Percentiles rank a stretch among this genome's conserved stretches.
These are phyloP conservation scores for Trachelus stipa DNA, from an alignment of 2,888 invertebrate species.

Conservation along the genomic window DNA sequence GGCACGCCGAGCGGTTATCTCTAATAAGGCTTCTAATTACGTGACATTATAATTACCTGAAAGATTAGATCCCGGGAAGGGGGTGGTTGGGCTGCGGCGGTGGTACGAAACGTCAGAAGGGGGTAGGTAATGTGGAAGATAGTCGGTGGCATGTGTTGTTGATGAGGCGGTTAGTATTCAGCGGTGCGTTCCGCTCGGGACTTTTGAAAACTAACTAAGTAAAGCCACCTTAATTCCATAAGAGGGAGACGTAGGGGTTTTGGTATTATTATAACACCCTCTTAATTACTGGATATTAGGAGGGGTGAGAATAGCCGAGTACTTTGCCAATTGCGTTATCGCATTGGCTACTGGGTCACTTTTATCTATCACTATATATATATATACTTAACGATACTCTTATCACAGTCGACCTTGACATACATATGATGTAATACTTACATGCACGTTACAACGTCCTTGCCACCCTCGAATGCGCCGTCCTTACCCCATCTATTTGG, in stretches of 20 bases:
- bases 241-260: constrained; percentile 58
- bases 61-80: constrained; percentile 50
- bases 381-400: not conserved
- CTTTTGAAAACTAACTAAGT: constrained; percentile 64
- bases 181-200: constrained; percentile 57
- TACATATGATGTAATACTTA: constrained; percentile 65
- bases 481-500: constrained; percentile 79
- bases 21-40: constrained; percentile 43
- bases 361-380: not conserved
- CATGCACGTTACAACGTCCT: constrained; percentile 78
- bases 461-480: constrained; percentile 77
- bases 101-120: constrained; percentile 11
- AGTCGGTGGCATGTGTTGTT: constrained; percentile 64
- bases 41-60: constrained; percentile 56
- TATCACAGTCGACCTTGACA: not conserved
- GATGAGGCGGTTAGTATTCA: constrained; percentile 67
- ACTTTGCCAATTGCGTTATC: constrained; percentile 20
- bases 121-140: constrained; percentile 47
- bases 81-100: constrained; percentile 20
- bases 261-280: constrained; percentile 60
- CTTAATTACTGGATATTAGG: constrained; percentile 65
- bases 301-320: constrained; percentile 41
- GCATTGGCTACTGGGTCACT: not conserved
- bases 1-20: constrained; percentile 17
- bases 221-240: constrained; percentile 64